These are phyloP conservation scores for Arctocebus calabarensis DNA, from an alignment of 2,797 vertebrate genomes.

Conservation along the genomic window DNA sequence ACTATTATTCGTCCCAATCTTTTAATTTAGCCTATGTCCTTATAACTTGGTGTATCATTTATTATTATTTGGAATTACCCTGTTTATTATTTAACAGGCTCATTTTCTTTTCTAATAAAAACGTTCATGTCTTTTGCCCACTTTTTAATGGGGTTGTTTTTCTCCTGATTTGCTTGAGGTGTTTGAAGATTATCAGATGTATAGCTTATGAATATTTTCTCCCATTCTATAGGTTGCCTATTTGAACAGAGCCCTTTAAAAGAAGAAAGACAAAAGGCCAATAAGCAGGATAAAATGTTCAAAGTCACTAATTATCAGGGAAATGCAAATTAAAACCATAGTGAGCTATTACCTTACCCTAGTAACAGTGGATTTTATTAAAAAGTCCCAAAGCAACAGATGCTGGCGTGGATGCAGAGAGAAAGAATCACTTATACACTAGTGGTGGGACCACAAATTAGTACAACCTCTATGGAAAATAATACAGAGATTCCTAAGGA, in stretches of 20 bases:
- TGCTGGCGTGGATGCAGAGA: too few relatives aligned
- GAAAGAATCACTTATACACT: too few relatives aligned
- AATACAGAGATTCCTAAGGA: too few relatives aligned
- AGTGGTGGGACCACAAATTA: too few relatives aligned
- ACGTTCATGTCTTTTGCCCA: neutral
- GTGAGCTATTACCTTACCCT: too few relatives aligned
- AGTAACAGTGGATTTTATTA: too few relatives aligned
- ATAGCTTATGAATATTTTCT: neutral
- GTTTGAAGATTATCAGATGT: neutral
- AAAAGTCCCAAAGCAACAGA: too few relatives aligned
- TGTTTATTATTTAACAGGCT: neutral
- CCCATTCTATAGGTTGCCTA: neutral
- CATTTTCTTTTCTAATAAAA: constrained; percentile 25
- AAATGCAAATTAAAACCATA: too few relatives aligned
- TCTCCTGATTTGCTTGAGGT: neutral
- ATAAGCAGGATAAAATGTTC: neutral
- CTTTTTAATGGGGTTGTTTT: neutral
- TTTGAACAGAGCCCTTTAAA: neutral
- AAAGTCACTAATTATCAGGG: too few relatives aligned
- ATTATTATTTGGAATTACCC: neutral
- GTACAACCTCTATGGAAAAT: too few relatives aligned
- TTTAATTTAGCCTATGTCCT: neutral
- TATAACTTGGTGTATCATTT: neutral
- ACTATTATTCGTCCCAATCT: neutral
- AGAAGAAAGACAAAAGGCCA: neutral